A percentile compares a stretch with the other conserved stretches of the same genome.
Evolutionary conservation across 2,113 vertebrate species (phyloP).

Genomic region (Morone saxatilis): DNA sequence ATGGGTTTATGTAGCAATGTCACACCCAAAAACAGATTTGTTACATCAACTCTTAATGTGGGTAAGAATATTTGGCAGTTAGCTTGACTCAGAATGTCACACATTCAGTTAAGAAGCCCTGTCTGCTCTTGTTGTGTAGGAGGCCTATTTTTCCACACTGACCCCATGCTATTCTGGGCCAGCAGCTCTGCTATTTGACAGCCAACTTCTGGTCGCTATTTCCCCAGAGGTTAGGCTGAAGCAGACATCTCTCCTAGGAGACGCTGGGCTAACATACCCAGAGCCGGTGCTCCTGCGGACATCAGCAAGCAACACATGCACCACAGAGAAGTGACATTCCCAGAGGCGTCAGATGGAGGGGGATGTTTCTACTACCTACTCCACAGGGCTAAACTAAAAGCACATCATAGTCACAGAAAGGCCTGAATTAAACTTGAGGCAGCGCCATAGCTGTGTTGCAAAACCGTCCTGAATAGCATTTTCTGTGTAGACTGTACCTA

Average conservation of each 20-base stretch:
- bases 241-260: constrained; percentile 66
- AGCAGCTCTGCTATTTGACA: constrained; percentile 70
- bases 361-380: constrained; percentile 46
- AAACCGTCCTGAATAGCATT: constrained; percentile 14
- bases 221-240: constrained; percentile 69
- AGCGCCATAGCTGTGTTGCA: constrained; percentile 14
- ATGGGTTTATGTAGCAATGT: constrained; percentile 10
- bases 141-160: constrained; percentile 68
- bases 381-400: constrained; percentile 48
- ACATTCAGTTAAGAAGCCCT: constrained; percentile 58
- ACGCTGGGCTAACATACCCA: constrained; percentile 54
- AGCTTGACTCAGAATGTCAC: constrained; percentile 52
- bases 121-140: constrained; percentile 64
- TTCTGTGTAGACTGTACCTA: constrained; percentile 8
- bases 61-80: constrained; percentile 52
- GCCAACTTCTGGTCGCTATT: constrained; percentile 75
- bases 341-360: constrained; percentile 65
- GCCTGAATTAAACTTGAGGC: constrained; percentile 33
- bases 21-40: constrained; percentile 46
- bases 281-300: constrained; percentile 57
- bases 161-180: constrained; percentile 70
- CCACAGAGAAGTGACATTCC: constrained; percentile 57
- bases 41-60: constrained; percentile 51
- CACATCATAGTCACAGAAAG: constrained; percentile 36
- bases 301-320: constrained; percentile 57